Conservation (phyloP, 2,888 invertebrate genomes). For the Sialis lutaria region DNA sequence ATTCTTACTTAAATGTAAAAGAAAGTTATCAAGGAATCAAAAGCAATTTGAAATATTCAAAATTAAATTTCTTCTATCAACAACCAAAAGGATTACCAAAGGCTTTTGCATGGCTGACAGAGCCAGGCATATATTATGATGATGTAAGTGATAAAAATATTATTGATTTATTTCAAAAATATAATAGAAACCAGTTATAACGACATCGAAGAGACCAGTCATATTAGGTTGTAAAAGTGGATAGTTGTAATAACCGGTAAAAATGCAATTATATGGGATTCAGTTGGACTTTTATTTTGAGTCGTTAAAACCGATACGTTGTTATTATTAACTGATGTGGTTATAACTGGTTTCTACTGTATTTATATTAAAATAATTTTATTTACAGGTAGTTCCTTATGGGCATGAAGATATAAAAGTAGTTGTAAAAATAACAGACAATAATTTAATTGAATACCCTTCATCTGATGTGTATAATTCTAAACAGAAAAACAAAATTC, state of each 20-base stretch:
- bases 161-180: neutral
- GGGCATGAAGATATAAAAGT: constrained; percentile 31
- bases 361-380: neutral
- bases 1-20: constrained; percentile 50
- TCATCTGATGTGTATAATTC: constrained; percentile 18
- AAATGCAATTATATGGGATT: too few species aligned
- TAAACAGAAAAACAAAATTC: constrained; percentile 26
- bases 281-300: too few species aligned
- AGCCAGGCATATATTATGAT: constrained; percentile 63
- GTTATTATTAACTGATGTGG: too few species aligned
- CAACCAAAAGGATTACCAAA: constrained; percentile 49
- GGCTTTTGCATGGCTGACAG: constrained; percentile 77
- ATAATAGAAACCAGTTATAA: too few species aligned
- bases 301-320: too few species aligned
- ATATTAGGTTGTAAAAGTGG: too few species aligned
- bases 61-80: constrained; percentile 58
- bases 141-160: constrained; percentile 32
- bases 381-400: constrained; percentile 23
- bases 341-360: too few species aligned
- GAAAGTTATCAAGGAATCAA: constrained; percentile 55
- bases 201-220: too few species aligned
- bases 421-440: constrained; percentile 25
- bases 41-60: constrained; percentile 57
- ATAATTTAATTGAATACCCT: constrained; percentile 27
- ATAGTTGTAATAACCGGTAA: too few species aligned